phyloP scores from a whole-genome alignment of 2,113 vertebrate genomes.

The Hippocampus abdominalis region DNA sequence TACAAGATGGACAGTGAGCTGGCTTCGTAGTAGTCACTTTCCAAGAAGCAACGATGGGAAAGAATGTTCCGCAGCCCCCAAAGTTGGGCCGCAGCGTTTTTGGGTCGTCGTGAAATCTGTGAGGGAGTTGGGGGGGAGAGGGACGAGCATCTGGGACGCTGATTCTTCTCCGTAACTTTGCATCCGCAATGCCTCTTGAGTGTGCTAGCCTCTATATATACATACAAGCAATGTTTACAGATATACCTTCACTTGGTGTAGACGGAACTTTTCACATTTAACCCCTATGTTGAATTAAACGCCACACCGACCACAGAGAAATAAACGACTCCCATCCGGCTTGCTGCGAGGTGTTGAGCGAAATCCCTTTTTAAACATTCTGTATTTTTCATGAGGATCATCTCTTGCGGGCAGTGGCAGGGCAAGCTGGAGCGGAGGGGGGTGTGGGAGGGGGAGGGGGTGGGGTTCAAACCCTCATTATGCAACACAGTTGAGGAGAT shows the following conservation, averaged over 20 bases:
- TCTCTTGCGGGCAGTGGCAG: constrained; percentile 53
- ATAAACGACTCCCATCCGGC: constrained; percentile 35
- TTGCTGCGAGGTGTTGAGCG: constrained; percentile 14
- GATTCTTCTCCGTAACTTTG: constrained; percentile 43
- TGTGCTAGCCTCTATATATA: constrained; percentile 70
- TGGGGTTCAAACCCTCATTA: constrained; percentile 33
- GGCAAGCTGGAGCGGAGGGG: constrained; percentile 19
- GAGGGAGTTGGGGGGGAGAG: constrained; percentile 18
- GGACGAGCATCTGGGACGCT: constrained; percentile 30
- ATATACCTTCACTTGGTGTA: constrained; percentile 57
- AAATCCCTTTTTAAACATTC: constrained; percentile 34
- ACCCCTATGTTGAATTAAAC: constrained; percentile 26
- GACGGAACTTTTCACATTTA: constrained; percentile 49
- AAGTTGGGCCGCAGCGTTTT: constrained; percentile 47
- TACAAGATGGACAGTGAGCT: constrained; percentile 43
- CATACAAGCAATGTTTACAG: constrained; percentile 71
- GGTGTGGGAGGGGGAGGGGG: background rate
- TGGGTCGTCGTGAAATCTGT: constrained; percentile 34
- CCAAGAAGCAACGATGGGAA: constrained; percentile 25
- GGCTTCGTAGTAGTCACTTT: constrained; percentile 33
- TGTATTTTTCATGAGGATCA: constrained; percentile 52
- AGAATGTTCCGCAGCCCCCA: constrained; percentile 43
- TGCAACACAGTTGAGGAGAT: constrained; percentile 43
- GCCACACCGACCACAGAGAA: constrained; percentile 27
- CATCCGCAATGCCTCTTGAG: constrained; percentile 44